These are phyloP conservation scores for Eristalis pertinax DNA, from an alignment of 2,888 invertebrate genomes.

Conservation along the genomic window DNA sequence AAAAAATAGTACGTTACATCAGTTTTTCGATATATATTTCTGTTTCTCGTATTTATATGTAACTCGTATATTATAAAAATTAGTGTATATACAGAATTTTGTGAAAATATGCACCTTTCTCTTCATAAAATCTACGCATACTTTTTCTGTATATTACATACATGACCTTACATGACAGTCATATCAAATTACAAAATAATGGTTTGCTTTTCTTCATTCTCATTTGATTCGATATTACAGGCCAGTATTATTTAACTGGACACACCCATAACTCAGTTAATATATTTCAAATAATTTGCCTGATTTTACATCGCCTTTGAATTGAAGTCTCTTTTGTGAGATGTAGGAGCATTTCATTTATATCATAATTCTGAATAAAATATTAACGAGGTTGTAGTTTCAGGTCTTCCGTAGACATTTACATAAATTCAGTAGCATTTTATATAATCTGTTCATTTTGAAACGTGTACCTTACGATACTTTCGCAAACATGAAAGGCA, in stretches of 20 bases:
- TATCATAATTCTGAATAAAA: too few species aligned
- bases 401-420: background rate
- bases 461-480: background rate
- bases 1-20: background rate
- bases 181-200: too few species aligned
- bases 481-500: too few species aligned
- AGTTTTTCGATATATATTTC: background rate
- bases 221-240: too few species aligned
- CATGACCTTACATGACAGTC: background rate
- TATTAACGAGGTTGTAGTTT: too few species aligned
- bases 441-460: background rate
- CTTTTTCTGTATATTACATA: conserved; percentile 19
- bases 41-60: conserved; percentile 1
- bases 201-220: too few species aligned
- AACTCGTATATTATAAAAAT: background rate
- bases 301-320: too few species aligned
- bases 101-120: conserved; percentile 21
- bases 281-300: too few species aligned
- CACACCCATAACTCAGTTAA: too few species aligned
- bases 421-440: background rate
- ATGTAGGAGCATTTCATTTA: too few species aligned
- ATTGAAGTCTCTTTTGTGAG: too few species aligned
- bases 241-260: too few species aligned
- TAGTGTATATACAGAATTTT: conserved; percentile 32
- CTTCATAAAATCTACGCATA: conserved; percentile 1